A percentile compares a stretch with the other conserved stretches of the same genome.
These are phyloP conservation scores for Lutjanus erythropterus DNA, from an alignment of 2,113 vertebrate genomes.

Conservation along the genomic window DNA sequence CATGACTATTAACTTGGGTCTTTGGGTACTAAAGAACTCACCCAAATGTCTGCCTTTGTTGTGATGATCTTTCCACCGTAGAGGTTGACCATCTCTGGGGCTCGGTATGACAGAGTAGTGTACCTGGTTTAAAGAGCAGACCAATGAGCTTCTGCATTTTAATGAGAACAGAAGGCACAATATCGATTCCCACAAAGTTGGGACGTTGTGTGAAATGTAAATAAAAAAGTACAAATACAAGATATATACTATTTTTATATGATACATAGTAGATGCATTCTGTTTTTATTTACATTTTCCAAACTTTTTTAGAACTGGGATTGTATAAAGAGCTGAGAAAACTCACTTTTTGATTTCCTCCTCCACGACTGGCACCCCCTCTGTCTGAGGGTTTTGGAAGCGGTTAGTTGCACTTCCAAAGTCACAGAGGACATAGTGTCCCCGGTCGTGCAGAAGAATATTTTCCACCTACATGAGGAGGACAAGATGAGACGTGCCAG, in stretches of 20 bases:
- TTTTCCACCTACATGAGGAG: conserved; percentile 92
- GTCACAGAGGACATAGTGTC: conserved; percentile 98
- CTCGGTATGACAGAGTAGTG: conserved; percentile 97
- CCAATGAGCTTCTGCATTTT: neutral
- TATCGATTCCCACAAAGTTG: too few species aligned
- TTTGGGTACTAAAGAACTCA: too few species aligned
- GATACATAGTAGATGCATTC: too few species aligned
- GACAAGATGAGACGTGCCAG: conserved; percentile 16
- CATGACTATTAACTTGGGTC: too few species aligned
- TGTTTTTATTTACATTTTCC: too few species aligned
- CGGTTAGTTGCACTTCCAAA: conserved; percentile 97
- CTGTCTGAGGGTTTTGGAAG: conserved; percentile 95
- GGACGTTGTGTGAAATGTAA: too few species aligned
- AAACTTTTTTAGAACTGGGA: too few species aligned
- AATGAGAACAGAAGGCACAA: neutral
- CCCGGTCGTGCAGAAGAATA: conserved; percentile 96
- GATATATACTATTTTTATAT: too few species aligned
- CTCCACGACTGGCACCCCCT: conserved; percentile 93
- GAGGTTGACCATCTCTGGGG: conserved; percentile 99
- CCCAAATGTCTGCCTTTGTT: conserved; percentile 99
- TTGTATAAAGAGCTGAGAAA: neutral
- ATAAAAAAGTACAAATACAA: too few species aligned
- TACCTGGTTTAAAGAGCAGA: conserved; percentile 86
- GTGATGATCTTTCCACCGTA: conserved; percentile 96
- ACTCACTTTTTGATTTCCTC: conserved; percentile 99